Percentiles rank a stretch among this genome's conserved stretches.
Evolutionary conservation across 2,797 vertebrate genomes (phyloP).

Genomic region (Cetoscarus ocellatus): DNA sequence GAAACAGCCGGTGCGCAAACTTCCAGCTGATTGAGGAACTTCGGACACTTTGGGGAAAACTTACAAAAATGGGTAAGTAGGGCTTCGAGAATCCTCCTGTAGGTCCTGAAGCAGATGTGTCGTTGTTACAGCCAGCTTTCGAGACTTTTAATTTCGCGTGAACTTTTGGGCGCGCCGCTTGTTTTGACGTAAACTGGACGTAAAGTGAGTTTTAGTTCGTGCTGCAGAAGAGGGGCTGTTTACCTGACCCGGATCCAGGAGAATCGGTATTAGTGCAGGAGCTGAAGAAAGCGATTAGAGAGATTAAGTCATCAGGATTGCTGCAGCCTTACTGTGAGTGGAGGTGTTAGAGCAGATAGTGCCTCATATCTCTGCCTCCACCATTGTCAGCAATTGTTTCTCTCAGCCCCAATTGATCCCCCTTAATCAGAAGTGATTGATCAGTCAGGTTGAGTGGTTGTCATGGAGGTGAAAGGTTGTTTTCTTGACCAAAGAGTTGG

Average conservation of each 20-base stretch:
- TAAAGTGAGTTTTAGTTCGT: neutral
- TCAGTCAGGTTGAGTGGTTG: neutral
- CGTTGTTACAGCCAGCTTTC: neutral
- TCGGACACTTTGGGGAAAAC: slow-evolving; percentile 59
- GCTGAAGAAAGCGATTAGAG: slow-evolving; percentile 82
- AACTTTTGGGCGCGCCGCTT: slow-evolving; percentile 39
- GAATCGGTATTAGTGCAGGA: slow-evolving; percentile 57
- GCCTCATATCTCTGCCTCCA: neutral
- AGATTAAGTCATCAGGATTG: slow-evolving; percentile 79
- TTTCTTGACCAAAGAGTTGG: neutral
- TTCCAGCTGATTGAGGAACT: slow-evolving; percentile 58
- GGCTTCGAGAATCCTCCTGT: neutral
- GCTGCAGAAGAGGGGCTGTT: slow-evolving; percentile 11
- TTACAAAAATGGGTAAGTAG: slow-evolving; percentile 77
- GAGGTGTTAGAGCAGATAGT: slow-evolving; percentile 63
- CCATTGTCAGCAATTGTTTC: neutral
- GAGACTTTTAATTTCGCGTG: slow-evolving; percentile 13
- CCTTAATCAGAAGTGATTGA: slow-evolving; percentile 5
- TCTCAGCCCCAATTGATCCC: neutral
- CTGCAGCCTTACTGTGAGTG: slow-evolving; percentile 54
- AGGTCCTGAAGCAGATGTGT: neutral
- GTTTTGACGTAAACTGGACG: slow-evolving; percentile 10
- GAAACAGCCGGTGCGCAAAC: slow-evolving; percentile 62
- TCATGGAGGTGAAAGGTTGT: neutral
- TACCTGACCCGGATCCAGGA: slow-evolving; percentile 66